Conservation (phyloP, 2,797 vertebrate species). For the Aphelocoma californica region DNA sequence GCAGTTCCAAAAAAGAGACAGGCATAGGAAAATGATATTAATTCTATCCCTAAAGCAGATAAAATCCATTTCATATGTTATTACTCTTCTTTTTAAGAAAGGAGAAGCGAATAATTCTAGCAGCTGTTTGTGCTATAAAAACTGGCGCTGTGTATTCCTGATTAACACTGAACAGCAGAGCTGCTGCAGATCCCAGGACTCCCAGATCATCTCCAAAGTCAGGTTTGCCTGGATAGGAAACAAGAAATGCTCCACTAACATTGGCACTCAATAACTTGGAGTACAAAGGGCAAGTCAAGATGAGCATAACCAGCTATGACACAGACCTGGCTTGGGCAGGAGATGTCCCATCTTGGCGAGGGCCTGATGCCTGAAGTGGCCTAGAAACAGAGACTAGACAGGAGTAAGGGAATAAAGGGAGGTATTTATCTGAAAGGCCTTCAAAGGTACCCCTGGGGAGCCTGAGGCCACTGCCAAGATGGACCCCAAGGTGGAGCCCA, state of each 20-base stretch:
- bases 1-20: conserved; percentile 63
- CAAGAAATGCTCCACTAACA: neutral
- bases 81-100: conserved; percentile 22
- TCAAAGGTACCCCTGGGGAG: too few species aligned
- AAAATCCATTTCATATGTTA: conserved; percentile 70
- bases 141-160: conserved; percentile 24
- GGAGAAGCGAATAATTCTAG: conserved; percentile 45
- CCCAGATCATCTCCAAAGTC: neutral
- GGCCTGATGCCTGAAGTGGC: too few species aligned
- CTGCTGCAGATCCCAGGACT: conserved; percentile 21
- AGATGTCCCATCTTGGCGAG: neutral
- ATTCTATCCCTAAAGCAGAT: conserved; percentile 69
- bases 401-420: too few species aligned
- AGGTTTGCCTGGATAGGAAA: neutral
- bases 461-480: too few species aligned
- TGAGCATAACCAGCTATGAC: neutral
- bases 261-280: fast-evolving
- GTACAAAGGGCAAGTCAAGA: neutral
- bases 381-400: too few species aligned
- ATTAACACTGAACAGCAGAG: conserved; percentile 53
- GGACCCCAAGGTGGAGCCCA: too few species aligned
- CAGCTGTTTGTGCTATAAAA: conserved; percentile 68
- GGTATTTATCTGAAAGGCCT: too few species aligned
- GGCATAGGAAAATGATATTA: conserved; percentile 70
- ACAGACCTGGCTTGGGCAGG: neutral